Percentiles rank a stretch among this genome's conserved stretches.
Conservation (phyloP, 2,888 invertebrate genomes). For the Lycophotia porphyrea region DNA sequence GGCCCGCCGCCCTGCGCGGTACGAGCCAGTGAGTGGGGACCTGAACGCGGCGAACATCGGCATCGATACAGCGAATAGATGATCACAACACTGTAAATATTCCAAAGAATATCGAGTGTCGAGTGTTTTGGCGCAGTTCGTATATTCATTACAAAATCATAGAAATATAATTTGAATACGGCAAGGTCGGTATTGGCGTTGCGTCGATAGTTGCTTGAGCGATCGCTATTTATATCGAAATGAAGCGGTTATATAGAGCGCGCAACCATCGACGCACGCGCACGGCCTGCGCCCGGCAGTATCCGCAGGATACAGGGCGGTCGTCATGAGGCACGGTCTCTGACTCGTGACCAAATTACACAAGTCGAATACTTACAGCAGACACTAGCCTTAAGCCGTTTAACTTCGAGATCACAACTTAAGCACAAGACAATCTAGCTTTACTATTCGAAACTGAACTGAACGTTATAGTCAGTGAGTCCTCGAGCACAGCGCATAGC, state of each 20-base stretch:
- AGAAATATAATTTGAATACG: constrained; percentile 67
- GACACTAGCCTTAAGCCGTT: background rate
- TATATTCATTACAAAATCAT: constrained; percentile 68
- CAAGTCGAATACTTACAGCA: constrained; percentile 8
- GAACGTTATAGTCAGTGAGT: constrained; percentile 16
- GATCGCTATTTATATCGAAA: constrained; percentile 65
- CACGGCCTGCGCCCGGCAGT: background rate
- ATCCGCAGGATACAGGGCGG: background rate
- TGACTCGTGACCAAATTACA: background rate
- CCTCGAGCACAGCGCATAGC: no score
- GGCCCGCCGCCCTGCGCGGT: no score
- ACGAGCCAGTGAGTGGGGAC: constrained; percentile 9
- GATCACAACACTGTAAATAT: constrained; percentile 55
- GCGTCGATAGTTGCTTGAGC: constrained; percentile 53
- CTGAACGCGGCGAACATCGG: background rate
- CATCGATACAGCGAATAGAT: constrained; percentile 6
- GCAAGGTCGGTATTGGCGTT: constrained; percentile 63
- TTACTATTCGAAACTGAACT: constrained; percentile 35
- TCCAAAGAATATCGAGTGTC: constrained; percentile 50
- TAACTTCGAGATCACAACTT: constrained; percentile 43
- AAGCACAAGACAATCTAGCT: constrained; percentile 36
- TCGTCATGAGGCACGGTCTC: background rate
- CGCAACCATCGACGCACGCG: constrained; percentile 8
- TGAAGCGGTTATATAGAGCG: constrained; percentile 13
- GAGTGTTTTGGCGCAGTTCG: constrained; percentile 59